Conservation (phyloP, 2,113 vertebrate genomes). For the Empidonax traillii region DNA sequence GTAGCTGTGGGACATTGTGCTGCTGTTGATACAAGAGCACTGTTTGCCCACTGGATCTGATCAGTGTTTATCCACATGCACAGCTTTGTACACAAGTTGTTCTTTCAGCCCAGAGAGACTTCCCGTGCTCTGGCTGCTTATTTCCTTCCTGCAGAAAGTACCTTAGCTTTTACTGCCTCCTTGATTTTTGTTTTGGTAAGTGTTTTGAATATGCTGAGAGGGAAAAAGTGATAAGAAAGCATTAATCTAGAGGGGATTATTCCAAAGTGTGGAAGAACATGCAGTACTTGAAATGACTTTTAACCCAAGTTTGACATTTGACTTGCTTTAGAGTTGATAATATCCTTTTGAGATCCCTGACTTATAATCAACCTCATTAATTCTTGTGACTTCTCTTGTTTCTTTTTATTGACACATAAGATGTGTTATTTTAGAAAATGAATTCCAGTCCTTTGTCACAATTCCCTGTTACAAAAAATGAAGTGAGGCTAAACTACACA, state of each 20-base stretch:
- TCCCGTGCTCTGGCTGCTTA: neutral
- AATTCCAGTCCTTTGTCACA: constrained; percentile 63
- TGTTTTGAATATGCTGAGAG: neutral
- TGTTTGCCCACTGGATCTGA: neutral
- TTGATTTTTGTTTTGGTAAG: neutral
- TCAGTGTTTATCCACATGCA: neutral
- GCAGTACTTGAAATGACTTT: constrained; percentile 36
- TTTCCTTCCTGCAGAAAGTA: neutral
- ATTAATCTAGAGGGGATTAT: neutral
- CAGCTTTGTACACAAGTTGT: neutral
- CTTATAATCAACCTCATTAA: constrained; percentile 53
- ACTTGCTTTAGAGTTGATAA: constrained; percentile 16
- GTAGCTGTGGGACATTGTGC: neutral
- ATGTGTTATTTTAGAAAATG: constrained; percentile 60
- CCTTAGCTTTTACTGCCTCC: neutral
- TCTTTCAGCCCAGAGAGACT: neutral
- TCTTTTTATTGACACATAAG: constrained; percentile 59
- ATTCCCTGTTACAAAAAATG: neutral
- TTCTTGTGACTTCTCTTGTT: constrained; percentile 41
- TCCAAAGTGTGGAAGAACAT: neutral
- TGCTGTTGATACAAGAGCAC: neutral
- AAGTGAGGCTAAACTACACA: constrained; percentile 38
- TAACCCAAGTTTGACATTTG: constrained; percentile 31
- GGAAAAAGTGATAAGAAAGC: neutral
- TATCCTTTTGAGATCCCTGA: constrained; percentile 47